A percentile compares a stretch with the other conserved stretches of the same genome.
Evolutionary conservation across 2,888 invertebrate genomes (phyloP).

Genomic region (Phymatocera aterrima): DNA sequence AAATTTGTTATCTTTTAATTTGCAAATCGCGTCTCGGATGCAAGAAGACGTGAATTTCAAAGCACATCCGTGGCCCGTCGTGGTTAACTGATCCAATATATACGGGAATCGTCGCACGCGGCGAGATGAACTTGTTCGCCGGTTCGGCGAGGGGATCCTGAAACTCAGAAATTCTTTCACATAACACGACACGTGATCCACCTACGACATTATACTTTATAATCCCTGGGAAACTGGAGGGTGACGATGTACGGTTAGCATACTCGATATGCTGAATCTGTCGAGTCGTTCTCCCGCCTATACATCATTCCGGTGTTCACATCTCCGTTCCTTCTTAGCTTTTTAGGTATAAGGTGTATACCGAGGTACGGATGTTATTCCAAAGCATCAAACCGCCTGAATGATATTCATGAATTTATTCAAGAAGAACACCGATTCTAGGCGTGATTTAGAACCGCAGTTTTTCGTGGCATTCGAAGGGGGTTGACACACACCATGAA

Average conservation of each 20-base stretch:
- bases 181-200: slow-evolving; percentile 34
- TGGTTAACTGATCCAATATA: background rate
- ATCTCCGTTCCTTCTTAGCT: background rate
- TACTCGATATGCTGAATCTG: slow-evolving; percentile 30
- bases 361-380: slow-evolving; percentile 5
- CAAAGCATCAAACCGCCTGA: background rate
- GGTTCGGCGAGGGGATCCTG: background rate
- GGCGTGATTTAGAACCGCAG: background rate
- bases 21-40: background rate
- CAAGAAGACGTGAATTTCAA: background rate
- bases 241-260: slow-evolving; percentile 16
- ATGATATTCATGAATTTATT: slow-evolving; percentile 31
- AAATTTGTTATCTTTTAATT: background rate
- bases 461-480: background rate
- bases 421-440: background rate
- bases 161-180: slow-evolving; percentile 28
- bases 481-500: background rate
- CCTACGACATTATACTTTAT: slow-evolving; percentile 42
- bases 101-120: background rate
- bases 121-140: slow-evolving; percentile 23
- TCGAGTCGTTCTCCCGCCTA: slow-evolving; percentile 25
- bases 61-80: background rate
- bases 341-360: too few relatives aligned
- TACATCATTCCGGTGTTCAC: background rate
- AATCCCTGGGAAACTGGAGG: slow-evolving; percentile 30